These are phyloP conservation scores for Gryon sp. DNA, from an alignment of 1,140 invertebrate species.

Conservation along the genomic window DNA sequence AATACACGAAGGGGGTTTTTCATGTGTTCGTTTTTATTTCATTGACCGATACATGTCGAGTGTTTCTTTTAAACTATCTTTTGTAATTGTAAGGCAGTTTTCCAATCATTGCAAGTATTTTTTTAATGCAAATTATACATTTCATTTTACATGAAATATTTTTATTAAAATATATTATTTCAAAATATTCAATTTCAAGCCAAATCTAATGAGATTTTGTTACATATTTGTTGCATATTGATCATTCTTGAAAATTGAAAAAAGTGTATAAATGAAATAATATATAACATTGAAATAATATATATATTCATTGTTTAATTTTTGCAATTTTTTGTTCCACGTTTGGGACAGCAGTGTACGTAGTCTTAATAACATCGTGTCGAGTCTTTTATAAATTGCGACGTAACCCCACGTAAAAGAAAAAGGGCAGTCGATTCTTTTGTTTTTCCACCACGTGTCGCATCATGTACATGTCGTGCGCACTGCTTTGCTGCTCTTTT, in stretches of 20 bases:
- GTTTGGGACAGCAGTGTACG: neutral
- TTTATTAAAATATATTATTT: no score
- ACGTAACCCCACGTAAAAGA: constrained; percentile 17
- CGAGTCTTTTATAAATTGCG: constrained; percentile 34
- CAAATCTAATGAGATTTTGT: no score
- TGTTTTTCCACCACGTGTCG: constrained; percentile 51
- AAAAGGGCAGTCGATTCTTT: constrained; percentile 34
- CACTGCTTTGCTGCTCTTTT: constrained; percentile 19
- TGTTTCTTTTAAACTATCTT: no score
- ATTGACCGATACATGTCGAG: constrained; percentile 27
- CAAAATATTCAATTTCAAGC: no score
- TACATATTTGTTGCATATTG: no score
- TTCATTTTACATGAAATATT: no score
- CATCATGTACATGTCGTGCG: constrained; percentile 19
- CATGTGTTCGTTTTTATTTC: constrained; percentile 27
- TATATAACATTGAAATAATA: no score
- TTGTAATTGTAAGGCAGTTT: no score
- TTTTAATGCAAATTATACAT: no score
- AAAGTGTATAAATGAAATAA: no score
- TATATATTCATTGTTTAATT: constrained; percentile 1
- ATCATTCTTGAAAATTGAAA: no score
- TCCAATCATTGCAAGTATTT: no score
- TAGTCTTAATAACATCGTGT: constrained; percentile 40
- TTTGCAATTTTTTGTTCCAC: neutral
- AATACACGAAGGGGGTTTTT: constrained; percentile 33